Conservation (phyloP, 2,797 vertebrate species). For the Melopsittacus undulatus region DNA sequence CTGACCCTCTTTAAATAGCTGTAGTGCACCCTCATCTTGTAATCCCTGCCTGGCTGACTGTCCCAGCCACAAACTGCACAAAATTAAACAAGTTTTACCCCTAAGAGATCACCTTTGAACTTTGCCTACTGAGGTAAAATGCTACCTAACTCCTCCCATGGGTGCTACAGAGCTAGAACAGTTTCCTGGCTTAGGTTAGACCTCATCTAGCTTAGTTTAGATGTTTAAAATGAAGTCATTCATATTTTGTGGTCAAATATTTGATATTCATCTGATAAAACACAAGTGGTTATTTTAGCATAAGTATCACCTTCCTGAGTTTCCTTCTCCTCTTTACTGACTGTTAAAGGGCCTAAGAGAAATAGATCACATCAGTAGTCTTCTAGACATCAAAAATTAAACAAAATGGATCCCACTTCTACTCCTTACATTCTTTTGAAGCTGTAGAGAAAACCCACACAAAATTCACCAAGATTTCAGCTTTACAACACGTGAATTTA, state of each 20-base stretch:
- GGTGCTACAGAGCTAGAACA: background rate
- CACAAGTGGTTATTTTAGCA: background rate
- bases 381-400: background rate
- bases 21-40: background rate
- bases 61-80: background rate
- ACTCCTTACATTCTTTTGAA: background rate
- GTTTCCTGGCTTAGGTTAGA: background rate
- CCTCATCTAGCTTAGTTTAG: background rate
- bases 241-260: background rate
- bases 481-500: background rate
- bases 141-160: background rate
- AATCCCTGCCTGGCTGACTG: background rate
- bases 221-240: background rate
- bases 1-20: background rate
- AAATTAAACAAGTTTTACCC: background rate
- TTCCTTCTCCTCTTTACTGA: background rate
- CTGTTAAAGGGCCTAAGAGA: background rate
- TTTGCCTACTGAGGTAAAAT: background rate
- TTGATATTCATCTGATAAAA: background rate
- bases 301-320: background rate
- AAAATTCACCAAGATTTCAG: background rate
- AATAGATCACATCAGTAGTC: background rate
- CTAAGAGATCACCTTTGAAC: background rate
- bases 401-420: background rate
- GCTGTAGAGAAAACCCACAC: background rate